Evolutionary conservation across 2,113 vertebrate species (phyloP).

Genomic region (Fregetta grallaria): DNA sequence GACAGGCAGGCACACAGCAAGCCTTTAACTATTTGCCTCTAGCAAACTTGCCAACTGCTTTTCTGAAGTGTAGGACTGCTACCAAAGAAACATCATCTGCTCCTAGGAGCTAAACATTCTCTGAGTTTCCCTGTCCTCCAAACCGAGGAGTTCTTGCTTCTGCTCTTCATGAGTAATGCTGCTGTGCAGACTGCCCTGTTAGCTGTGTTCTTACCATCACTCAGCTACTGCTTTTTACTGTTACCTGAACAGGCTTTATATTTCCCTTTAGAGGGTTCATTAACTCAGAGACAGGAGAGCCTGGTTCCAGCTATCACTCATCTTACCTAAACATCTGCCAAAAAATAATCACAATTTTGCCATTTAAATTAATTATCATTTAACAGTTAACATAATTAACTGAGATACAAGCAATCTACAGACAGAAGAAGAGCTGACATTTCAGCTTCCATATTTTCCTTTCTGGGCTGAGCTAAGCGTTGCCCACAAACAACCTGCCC

Average conservation of each 20-base stretch:
- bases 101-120: not conserved
- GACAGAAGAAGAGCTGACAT: not conserved
- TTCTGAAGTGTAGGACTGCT: not conserved
- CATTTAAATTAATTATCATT: conserved; percentile 19
- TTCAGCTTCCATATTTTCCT: not conserved
- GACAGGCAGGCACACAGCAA: not conserved
- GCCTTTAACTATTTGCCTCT: not conserved
- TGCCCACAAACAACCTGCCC: not conserved
- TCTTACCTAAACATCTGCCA: not conserved
- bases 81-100: not conserved
- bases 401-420: not conserved
- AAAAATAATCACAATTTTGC: not conserved
- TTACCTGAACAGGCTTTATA: not conserved
- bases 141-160: not conserved
- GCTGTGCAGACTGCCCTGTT: not conserved
- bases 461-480: not conserved
- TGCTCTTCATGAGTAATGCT: not conserved
- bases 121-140: not conserved
- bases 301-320: not conserved
- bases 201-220: not conserved
- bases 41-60: not conserved
- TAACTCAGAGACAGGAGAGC: not conserved
- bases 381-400: not conserved
- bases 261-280: not conserved
- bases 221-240: not conserved